Base-by-base conservation (phyloP, 2,797 vertebrate species). In the Thamnophis elegans region DNA sequence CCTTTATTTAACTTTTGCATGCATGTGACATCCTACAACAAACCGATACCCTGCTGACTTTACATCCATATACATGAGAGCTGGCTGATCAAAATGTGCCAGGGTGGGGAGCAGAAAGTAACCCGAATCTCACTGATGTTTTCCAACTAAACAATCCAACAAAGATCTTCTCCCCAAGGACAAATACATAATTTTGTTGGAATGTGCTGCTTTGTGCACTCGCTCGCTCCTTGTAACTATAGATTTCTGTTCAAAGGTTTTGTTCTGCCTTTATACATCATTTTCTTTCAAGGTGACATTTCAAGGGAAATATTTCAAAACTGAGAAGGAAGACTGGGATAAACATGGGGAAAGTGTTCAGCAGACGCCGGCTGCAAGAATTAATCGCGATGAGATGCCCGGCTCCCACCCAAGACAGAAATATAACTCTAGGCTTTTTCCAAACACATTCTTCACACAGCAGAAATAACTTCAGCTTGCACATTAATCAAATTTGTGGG, bases 31-130 rank as follows among this genome's bases (percentile, higher is more conserved):
- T 56, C 93, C 78, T 89, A 36, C 9, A 42, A 32, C 20, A 3
- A 32, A 89, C 5, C 55, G 59, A 56, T 68, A 51, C 58, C 5
- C 42, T 55, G 58, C 88, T 85, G 6, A 51, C 78, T 58, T 58
- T 78, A 42, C 73, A 82, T 82, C 22, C 73, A 60, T 54, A 91
- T 60, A 92, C 92, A 92, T 91, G 85, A 73, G 10, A 22, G 87
- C 54, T 87, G 56, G 53, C 65, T 60, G 89, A 87, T 58, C 60
- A 92, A 56, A 65, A 92, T 1, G 2, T 55, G n/a, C 12, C 26
- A 93, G 32, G 47, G 51, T 18, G 92, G 82, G 92, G 89, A 89
- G 7, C 68, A 56, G 82, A 93, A 91, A 22, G 53, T 18, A 90
- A 87, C 73, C 85, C 51, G 54, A 53, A 87, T 58, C 89, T 94